Evolutionary conservation across 2,797 vertebrate genomes (phyloP), one percentile per base, ranked within the genome.

Genomic region (Neoniphon sammara): DNA sequence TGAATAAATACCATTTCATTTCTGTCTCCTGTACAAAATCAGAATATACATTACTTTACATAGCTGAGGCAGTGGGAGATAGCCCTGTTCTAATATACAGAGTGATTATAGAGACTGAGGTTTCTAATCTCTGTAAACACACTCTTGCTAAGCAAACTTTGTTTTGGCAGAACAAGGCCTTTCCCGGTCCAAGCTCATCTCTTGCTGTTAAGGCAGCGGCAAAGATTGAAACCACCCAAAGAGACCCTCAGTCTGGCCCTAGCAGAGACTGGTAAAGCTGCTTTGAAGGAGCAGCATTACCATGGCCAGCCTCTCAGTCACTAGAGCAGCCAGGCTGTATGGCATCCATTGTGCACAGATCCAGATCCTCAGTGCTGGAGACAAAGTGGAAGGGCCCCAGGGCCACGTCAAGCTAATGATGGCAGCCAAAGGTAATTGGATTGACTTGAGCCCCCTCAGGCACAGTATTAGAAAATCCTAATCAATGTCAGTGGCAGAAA

Each of bases 391-490:
- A 78, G 78, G 84, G 42, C 73, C 85, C 85, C 78, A 73, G 58
- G 87, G 86, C 73, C 82, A 82, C 3, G 70, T 88, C 86, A 85
- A 87, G 72, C 81, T 91, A 91, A 91, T 87, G 84, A 88, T 83
- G 80, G 87, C 86, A 87, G 82, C 85, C 80, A 90, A 89, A 86
- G 85, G 87, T 93, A 93, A 94, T 93, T 85, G 89, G 87, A 94
- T 93, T 73, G 85, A 91, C 87, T 91, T 90, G 70, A 90, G 81
- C 86, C 88, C 83, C 91, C 80, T 79, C 64, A 66, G 80, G 88
- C 86, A 71, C 75, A 61, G 81, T 89, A 90, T 91, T 91, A 91
- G 89, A 93, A 91, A 94, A 87, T 90, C 85, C 77, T 86, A 91
- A 93, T 94, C 90, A 93, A 86, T 91, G 92, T 91, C 87, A 89